These are phyloP conservation scores for Netelia fuscicornis DNA, from an alignment of 2,888 invertebrate genomes.

Conservation along the genomic window DNA sequence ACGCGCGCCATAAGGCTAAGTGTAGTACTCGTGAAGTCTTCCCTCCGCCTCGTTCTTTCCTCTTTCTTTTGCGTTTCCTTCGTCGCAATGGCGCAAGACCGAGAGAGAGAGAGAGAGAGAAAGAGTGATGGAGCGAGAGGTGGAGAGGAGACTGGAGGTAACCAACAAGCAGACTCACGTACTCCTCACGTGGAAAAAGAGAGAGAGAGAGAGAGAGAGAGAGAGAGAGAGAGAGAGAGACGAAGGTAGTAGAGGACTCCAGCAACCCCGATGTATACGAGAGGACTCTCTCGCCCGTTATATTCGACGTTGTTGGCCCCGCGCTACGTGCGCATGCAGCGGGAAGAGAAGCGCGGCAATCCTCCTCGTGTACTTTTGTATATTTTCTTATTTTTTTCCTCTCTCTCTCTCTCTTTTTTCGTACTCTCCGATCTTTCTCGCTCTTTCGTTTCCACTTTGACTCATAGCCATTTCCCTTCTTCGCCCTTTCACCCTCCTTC, in stretches of 20 bases:
- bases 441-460: conserved; percentile 57
- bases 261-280: conserved; percentile 27
- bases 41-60: conserved; percentile 55
- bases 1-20: conserved; percentile 77
- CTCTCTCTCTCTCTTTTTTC: conserved; percentile 39
- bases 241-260: conserved; percentile 12
- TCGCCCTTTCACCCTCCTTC: conserved; percentile 45
- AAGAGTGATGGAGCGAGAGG: background rate
- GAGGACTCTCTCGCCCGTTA: conserved; percentile 61
- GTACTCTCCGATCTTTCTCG: conserved; percentile 35
- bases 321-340: conserved; percentile 63
- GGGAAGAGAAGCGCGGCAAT: conserved; percentile 38
- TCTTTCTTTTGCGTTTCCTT: conserved; percentile 41
- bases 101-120: no score
- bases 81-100: conserved; percentile 7
- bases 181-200: conserved; percentile 55
- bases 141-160: conserved; percentile 28
- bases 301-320: conserved; percentile 59
- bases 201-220: background rate
- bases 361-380: conserved; percentile 30
- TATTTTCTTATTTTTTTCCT: conserved; percentile 23
- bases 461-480: conserved; percentile 50
- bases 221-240: background rate
- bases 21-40: conserved; percentile 67
- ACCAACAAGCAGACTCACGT: conserved; percentile 60